These are phyloP conservation scores for Thecocarcelia acutangulata DNA, from an alignment of 2,888 invertebrate genomes.

Conservation along the genomic window DNA sequence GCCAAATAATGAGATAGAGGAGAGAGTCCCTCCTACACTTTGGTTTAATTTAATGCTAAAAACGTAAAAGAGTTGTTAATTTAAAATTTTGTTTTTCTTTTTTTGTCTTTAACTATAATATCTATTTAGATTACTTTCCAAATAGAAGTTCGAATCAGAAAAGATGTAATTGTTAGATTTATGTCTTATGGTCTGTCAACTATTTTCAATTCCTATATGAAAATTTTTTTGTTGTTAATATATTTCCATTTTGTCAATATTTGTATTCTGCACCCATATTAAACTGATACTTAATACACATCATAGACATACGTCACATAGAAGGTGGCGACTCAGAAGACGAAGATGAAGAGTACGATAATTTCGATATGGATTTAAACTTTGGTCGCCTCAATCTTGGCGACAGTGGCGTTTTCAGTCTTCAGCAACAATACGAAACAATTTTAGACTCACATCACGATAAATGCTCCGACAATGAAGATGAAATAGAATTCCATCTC, in stretches of 20 bases:
- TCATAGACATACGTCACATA: slow-evolving; percentile 76
- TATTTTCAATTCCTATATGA: slow-evolving; percentile 58
- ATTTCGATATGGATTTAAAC: slow-evolving; percentile 61
- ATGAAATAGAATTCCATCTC: slow-evolving; percentile 60
- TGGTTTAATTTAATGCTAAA: slow-evolving; percentile 22
- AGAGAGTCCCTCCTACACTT: not conserved
- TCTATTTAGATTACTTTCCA: slow-evolving; percentile 80
- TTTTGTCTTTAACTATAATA: slow-evolving; percentile 65
- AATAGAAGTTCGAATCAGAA: slow-evolving; percentile 79
- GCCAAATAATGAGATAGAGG: not conserved
- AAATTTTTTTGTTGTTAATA: slow-evolving; percentile 40
- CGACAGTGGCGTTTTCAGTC: slow-evolving; percentile 59
- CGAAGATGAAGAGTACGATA: slow-evolving; percentile 67
- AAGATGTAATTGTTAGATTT: slow-evolving; percentile 76
- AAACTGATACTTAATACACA: slow-evolving; percentile 62
- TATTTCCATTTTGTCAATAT: slow-evolving; percentile 37
- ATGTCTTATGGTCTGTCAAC: slow-evolving; percentile 70
- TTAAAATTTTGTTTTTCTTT: slow-evolving; percentile 49
- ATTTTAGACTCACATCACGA: slow-evolving; percentile 37
- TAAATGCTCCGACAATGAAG: slow-evolving; percentile 25
- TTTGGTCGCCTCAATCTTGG: slow-evolving; percentile 55
- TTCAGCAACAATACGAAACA: slow-evolving; percentile 57
- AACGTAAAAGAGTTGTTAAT: slow-evolving; percentile 20
- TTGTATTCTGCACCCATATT: slow-evolving; percentile 46
- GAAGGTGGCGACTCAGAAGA: slow-evolving; percentile 76